A percentile compares a stretch with the other conserved stretches of the same genome.
Conservation (phyloP, 1,140 invertebrate genomes). For the Zaprionus capensis region DNA sequence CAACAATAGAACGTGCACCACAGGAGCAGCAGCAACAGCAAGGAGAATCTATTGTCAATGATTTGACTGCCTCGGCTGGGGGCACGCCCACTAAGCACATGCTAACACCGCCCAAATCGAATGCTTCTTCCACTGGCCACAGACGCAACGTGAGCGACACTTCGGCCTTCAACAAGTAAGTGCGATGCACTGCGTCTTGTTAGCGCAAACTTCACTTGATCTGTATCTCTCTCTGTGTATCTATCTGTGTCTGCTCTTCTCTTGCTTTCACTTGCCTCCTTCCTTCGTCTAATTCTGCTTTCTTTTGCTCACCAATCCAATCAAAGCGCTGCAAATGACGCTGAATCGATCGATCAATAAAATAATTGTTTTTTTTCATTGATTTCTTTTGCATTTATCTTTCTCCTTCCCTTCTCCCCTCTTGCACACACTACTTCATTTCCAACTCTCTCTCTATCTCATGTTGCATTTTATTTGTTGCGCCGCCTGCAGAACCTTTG, state of each 20-base stretch:
- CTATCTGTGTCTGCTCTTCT: slow-evolving; percentile 65
- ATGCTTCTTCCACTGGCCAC: slow-evolving; percentile 85
- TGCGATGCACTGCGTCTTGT: slow-evolving; percentile 9
- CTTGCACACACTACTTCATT: slow-evolving; percentile 6
- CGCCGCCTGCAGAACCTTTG: slow-evolving; percentile 87
- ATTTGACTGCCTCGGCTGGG: slow-evolving; percentile 20
- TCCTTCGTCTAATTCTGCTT: slow-evolving; percentile 35
- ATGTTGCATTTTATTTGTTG: slow-evolving; percentile 46
- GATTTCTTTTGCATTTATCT: slow-evolving; percentile 12
- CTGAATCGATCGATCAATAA: slow-evolving; percentile 54
- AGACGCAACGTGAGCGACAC: slow-evolving; percentile 94
- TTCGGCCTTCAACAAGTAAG: slow-evolving; percentile 93
- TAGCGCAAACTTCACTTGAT: background rate
- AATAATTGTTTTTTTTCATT: background rate
- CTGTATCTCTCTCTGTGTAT: slow-evolving; percentile 43
- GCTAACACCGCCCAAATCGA: slow-evolving; percentile 72
- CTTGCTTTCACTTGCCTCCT: slow-evolving; percentile 53
- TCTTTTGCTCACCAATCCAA: slow-evolving; percentile 28
- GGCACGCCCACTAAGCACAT: slow-evolving; percentile 84
- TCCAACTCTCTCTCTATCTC: slow-evolving; percentile 24
- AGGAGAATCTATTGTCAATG: slow-evolving; percentile 27
- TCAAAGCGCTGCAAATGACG: slow-evolving; percentile 58
- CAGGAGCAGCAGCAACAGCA: slow-evolving; percentile 40
- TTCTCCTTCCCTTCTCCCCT: slow-evolving; percentile 23
- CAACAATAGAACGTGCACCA: slow-evolving; percentile 17